phyloP scores from a whole-genome alignment of 1,140 invertebrate genomes.

The Platyscapa corneri region DNA sequence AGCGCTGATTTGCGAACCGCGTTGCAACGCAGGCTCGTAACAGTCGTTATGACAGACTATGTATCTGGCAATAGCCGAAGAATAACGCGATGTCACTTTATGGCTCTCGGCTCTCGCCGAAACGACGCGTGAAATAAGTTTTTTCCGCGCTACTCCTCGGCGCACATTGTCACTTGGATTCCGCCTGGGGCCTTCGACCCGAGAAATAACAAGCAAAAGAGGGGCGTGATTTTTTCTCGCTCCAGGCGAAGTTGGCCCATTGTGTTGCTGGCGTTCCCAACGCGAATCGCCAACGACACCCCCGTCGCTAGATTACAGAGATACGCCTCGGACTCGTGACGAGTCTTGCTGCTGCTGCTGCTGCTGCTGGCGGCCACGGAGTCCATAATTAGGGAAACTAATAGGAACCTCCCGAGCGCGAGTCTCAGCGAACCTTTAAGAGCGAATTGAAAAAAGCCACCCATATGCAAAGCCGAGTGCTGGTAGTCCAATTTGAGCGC shows the following conservation, averaged over 20 bases:
- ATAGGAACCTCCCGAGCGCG: too few relatives aligned
- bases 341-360: too few relatives aligned
- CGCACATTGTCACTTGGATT: background rate
- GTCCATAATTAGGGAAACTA: too few relatives aligned
- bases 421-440: too few relatives aligned
- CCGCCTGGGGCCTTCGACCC: background rate
- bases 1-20: conserved; percentile 32
- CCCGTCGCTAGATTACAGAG: too few relatives aligned
- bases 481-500: too few relatives aligned
- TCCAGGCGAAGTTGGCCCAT: background rate
- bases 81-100: conserved; percentile 41
- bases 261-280: background rate
- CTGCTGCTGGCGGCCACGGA: too few relatives aligned
- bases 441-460: too few relatives aligned
- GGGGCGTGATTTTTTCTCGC: background rate
- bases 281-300: too few relatives aligned
- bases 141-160: background rate
- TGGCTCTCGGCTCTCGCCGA: background rate
- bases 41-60: conserved; percentile 38
- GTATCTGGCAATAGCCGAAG: conserved; percentile 19
- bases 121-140: conserved; percentile 50
- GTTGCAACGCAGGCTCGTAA: background rate
- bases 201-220: background rate
- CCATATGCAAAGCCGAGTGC: too few relatives aligned
- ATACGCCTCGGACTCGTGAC: too few relatives aligned